phyloP scores from a whole-genome alignment of 2,113 vertebrate genomes.

The Desmodus rotundus region DNA sequence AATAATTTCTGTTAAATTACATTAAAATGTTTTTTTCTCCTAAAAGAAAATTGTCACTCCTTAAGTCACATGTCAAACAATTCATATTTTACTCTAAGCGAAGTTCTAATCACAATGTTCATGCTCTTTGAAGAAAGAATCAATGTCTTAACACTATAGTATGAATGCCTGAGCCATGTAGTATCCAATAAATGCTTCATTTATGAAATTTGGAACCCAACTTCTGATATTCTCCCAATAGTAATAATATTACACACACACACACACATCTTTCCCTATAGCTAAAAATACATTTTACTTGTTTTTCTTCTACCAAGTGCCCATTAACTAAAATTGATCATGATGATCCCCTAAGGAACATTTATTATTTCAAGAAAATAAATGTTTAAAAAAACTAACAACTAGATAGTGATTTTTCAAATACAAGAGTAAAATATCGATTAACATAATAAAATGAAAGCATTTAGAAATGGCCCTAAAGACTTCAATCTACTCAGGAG shows the following conservation, averaged over 20 bases:
- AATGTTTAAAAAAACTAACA: constrained; percentile 18
- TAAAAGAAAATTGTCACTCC: neutral
- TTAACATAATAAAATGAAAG: constrained; percentile 45
- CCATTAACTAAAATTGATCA: neutral
- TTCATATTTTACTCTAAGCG: neutral
- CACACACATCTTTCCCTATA: neutral
- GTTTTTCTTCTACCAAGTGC: neutral
- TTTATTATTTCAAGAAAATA: neutral
- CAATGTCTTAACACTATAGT: neutral
- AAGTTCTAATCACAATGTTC: neutral
- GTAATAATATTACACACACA: neutral
- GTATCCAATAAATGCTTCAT: neutral
- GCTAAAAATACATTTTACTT: constrained; percentile 16
- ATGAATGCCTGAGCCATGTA: neutral
- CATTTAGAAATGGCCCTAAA: constrained; percentile 34
- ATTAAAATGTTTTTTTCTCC: constrained; percentile 1
- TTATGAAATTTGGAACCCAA: neutral
- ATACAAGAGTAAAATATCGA: constrained; percentile 1
- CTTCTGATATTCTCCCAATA: neutral
- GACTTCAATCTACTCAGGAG: constrained; percentile 34
- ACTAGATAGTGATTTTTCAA: constrained; percentile 38
- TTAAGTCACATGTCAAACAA: neutral
- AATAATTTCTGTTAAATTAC: neutral
- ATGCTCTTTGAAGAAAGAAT: neutral
- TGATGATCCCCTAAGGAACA: neutral